phyloP scores from a whole-genome alignment of 2,888 invertebrate species.

The Leptothorax acervorum region DNA sequence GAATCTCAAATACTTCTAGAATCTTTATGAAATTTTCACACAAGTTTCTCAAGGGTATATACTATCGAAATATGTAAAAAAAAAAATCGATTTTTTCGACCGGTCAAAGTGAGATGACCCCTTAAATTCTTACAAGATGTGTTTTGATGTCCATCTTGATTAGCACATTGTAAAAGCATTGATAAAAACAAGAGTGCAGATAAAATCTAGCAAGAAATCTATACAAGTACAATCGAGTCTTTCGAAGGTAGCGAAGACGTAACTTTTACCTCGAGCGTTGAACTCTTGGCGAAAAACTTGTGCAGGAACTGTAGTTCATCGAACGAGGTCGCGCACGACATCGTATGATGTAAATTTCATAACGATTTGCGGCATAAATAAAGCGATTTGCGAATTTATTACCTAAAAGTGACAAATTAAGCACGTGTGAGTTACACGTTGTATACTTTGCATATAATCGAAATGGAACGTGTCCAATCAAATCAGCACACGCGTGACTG shows the following conservation, averaged over 20 bases:
- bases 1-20: too few species aligned
- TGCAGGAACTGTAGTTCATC: conserved; percentile 17
- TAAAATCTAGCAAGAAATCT: conserved; percentile 1
- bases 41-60: too few species aligned
- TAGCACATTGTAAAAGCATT: background rate
- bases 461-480: conserved; percentile 15
- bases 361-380: conserved; percentile 24
- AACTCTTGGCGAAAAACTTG: conserved; percentile 55
- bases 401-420: conserved; percentile 5
- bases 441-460: conserved; percentile 10
- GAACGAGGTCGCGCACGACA: conserved; percentile 39
- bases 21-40: too few species aligned
- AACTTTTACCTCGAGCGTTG: conserved; percentile 68
- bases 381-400: conserved; percentile 16
- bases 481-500: background rate
- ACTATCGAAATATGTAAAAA: too few species aligned
- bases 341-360: conserved; percentile 26
- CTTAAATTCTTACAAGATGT: background rate
- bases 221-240: conserved; percentile 3
- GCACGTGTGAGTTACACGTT: background rate
- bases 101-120: too few species aligned
- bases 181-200: background rate
- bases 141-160: background rate
- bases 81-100: too few species aligned
- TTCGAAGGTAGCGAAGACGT: conserved; percentile 37